phyloP scores from a whole-genome alignment of 2,888 invertebrate species.

The Mactromeris polynyma region DNA sequence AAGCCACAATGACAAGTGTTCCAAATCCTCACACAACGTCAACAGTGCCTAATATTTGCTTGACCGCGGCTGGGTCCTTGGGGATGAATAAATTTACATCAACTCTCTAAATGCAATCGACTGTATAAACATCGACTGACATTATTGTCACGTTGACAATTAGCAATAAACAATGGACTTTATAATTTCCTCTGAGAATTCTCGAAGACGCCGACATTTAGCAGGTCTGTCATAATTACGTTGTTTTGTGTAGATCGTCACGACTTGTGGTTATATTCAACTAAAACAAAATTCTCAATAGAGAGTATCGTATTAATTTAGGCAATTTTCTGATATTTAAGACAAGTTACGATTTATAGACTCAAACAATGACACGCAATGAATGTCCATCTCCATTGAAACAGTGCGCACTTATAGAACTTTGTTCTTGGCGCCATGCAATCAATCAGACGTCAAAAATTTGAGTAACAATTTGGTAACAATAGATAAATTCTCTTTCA shows the following conservation, averaged over 20 bases:
- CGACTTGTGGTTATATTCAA: too few relatives aligned
- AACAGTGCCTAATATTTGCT: not conserved
- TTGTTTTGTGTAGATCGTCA: not conserved
- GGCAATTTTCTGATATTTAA: too few relatives aligned
- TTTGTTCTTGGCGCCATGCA: too few relatives aligned
- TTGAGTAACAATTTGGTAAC: too few relatives aligned
- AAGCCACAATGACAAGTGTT: not conserved
- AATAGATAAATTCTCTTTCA: too few relatives aligned
- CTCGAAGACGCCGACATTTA: not conserved
- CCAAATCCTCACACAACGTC: not conserved
- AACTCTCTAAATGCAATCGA: not conserved
- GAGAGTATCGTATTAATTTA: too few relatives aligned
- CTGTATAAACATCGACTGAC: not conserved
- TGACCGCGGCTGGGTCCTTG: not conserved
- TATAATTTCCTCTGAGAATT: not conserved
- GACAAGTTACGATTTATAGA: too few relatives aligned
- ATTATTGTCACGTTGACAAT: conserved; percentile 9
- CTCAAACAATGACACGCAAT: too few relatives aligned
- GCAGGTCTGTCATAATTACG: conserved; percentile 2
- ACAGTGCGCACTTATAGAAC: too few relatives aligned
- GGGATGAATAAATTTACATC: not conserved
- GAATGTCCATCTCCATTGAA: too few relatives aligned
- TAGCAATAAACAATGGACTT: conserved; percentile 7
- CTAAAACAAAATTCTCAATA: too few relatives aligned
- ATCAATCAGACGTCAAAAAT: too few relatives aligned